These are phyloP conservation scores for Parnassius orleans DNA, from an alignment of 2,888 invertebrate species.

Conservation along the genomic window DNA sequence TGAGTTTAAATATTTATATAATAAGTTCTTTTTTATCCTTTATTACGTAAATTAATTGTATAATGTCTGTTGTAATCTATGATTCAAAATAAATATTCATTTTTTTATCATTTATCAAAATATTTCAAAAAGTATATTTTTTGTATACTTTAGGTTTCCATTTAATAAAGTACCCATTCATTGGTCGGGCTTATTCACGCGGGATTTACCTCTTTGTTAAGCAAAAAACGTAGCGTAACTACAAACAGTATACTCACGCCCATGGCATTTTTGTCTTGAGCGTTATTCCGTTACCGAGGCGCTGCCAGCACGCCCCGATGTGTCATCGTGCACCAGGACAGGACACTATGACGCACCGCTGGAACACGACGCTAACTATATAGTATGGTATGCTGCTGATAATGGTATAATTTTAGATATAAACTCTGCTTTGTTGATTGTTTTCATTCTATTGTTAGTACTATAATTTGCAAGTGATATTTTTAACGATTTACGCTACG, in stretches of 20 bases:
- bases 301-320: conserved; percentile 14
- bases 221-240: not conserved
- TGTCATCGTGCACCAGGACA: conserved; percentile 19
- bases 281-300: conserved; percentile 5
- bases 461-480: not conserved
- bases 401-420: conserved; percentile 13
- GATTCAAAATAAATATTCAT: too few relatives aligned
- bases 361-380: not conserved
- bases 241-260: conserved; percentile 7
- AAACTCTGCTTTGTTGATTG: not conserved
- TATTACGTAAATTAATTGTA: too few relatives aligned
- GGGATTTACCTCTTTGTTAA: not conserved
- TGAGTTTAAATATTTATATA: too few relatives aligned
- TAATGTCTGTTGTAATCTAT: too few relatives aligned
- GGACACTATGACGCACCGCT: conserved; percentile 22
- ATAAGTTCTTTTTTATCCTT: too few relatives aligned
- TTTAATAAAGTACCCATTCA: too few relatives aligned
- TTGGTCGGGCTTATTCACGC: not conserved
- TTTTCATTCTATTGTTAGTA: not conserved
- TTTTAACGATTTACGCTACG: not conserved
- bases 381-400: conserved; percentile 17
- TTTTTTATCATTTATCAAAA: too few relatives aligned
- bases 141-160: too few relatives aligned
- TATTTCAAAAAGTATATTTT: too few relatives aligned
- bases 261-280: conserved; percentile 16